Conservation (phyloP, 2,888 invertebrate species). For the Chirona hameri region DNA sequence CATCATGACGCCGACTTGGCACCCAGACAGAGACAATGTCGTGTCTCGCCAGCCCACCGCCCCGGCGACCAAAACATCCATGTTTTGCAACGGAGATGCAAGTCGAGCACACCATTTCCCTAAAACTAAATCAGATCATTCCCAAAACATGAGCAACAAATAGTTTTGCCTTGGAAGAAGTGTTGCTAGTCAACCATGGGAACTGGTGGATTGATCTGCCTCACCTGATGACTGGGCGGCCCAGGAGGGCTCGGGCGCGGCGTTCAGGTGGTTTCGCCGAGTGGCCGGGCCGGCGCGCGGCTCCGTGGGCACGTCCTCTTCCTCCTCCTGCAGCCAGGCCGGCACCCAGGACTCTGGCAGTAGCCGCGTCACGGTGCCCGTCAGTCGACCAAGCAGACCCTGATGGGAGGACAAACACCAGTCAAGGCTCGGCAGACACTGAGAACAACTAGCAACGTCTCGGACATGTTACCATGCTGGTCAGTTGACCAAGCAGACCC, state of each 20-base stretch:
- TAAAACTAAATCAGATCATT: no score
- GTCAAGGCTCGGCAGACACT: no score
- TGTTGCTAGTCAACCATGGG: no score
- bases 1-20: neutral
- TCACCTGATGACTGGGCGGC: neutral
- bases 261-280: neutral
- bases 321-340: conserved; percentile 36
- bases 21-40: neutral
- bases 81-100: neutral
- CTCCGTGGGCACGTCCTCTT: conserved; percentile 26
- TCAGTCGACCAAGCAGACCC: conserved; percentile 38
- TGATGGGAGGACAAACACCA: neutral
- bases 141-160: no score
- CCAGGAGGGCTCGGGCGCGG: neutral
- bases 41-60: neutral
- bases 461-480: no score
- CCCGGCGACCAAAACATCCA: neutral
- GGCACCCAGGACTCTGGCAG: conserved; percentile 37
- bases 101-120: no score
- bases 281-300: neutral
- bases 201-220: neutral
- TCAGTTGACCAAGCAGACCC: no score
- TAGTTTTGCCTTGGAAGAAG: no score
- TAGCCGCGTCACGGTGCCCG: conserved; percentile 37
- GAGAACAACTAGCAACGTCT: no score